These are phyloP conservation scores for Campoletis sonorensis DNA, from an alignment of 1,140 invertebrate genomes.

Conservation along the genomic window DNA sequence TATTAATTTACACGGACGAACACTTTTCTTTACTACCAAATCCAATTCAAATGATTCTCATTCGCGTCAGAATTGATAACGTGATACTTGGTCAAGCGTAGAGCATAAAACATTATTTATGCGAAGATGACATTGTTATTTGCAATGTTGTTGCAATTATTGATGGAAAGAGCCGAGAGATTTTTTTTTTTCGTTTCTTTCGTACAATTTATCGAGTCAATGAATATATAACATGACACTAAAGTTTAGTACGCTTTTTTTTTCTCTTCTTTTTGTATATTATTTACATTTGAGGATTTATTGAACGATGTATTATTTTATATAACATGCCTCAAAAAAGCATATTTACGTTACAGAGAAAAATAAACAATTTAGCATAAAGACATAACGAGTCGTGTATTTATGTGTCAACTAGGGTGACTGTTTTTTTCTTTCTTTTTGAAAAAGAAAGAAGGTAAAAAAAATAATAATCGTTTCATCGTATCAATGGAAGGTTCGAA, in stretches of 20 bases:
- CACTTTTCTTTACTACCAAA: not conserved
- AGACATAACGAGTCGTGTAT: constrained; percentile 22
- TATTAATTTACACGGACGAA: not conserved
- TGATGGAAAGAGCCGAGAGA: not conserved
- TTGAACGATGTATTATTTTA: constrained; percentile 60
- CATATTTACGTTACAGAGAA: constrained; percentile 64
- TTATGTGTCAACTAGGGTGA: not conserved
- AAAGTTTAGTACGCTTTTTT: constrained; percentile 42
- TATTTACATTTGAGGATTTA: constrained; percentile 51
- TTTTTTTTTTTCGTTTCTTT: not conserved
- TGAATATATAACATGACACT: constrained; percentile 32
- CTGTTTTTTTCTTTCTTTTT: too few relatives aligned
- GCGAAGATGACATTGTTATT: constrained; percentile 36
- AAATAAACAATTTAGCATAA: constrained; percentile 62
- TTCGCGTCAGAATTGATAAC: not conserved
- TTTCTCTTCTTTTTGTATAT: constrained; percentile 40
- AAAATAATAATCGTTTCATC: too few relatives aligned
- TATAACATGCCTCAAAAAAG: constrained; percentile 55
- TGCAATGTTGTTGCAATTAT: constrained; percentile 35
- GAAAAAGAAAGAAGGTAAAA: too few relatives aligned
- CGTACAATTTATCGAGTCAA: constrained; percentile 26
- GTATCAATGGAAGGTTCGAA: too few relatives aligned
- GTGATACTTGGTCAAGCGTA: not conserved
- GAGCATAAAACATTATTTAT: not conserved
- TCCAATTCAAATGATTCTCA: constrained; percentile 3